Percentiles rank a stretch among this genome's conserved stretches.
phyloP scores from a whole-genome alignment of 2,113 vertebrate genomes.

The Noctilio leporinus region DNA sequence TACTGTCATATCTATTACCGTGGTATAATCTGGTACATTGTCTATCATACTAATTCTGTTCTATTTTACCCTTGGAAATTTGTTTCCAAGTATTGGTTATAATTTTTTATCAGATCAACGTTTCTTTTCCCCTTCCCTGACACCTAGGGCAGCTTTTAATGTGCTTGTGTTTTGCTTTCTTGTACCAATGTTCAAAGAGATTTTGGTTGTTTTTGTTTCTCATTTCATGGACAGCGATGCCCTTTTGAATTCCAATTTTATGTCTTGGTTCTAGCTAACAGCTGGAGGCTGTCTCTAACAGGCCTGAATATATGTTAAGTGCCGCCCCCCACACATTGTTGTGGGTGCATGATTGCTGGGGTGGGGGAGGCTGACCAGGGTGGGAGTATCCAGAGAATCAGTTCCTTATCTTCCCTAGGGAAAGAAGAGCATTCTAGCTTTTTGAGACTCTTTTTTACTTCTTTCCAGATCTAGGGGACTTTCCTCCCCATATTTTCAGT shows the following conservation, averaged over 20 bases:
- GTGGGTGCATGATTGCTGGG: background rate
- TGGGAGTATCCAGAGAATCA: background rate
- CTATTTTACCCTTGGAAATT: background rate
- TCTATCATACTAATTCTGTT: background rate
- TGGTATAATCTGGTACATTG: background rate
- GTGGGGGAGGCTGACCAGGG: fast-evolving
- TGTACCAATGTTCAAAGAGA: background rate
- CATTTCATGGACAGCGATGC: background rate
- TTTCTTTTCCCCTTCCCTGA: background rate
- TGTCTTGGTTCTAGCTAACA: background rate
- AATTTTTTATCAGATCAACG: background rate
- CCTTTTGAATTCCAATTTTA: background rate
- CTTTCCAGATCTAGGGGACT: background rate
- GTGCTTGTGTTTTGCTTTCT: background rate
- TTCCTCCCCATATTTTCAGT: background rate
- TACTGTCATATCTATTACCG: background rate
- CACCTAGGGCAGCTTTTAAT: background rate
- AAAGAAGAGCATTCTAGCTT: background rate
- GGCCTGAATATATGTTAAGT: background rate
- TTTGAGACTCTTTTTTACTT: background rate
- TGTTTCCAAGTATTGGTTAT: background rate
- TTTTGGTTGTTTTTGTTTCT: background rate
- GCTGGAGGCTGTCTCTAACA: background rate
- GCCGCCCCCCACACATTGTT: background rate
- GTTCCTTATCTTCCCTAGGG: background rate